phyloP scores from a whole-genome alignment of 2,888 invertebrate species.

The Brenthis hecate region DNA sequence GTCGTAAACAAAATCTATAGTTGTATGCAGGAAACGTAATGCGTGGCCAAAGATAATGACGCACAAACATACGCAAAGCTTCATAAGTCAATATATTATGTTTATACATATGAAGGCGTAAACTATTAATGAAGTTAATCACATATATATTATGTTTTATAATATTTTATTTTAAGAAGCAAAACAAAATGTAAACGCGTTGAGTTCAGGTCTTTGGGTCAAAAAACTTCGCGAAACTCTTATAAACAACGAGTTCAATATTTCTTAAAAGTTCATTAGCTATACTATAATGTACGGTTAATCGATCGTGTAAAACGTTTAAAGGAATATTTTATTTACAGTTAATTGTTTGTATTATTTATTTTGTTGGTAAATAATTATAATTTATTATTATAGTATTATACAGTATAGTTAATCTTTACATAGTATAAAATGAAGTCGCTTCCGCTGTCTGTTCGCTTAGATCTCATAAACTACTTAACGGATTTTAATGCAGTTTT shows the following conservation, averaged over 20 bases:
- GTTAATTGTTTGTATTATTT: too few species aligned
- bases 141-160: neutral
- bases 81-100: neutral
- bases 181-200: conserved; percentile 2
- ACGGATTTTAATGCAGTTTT: too few species aligned
- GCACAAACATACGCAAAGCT: conserved; percentile 6
- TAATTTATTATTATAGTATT: too few species aligned
- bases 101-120: neutral
- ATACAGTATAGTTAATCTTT: too few species aligned
- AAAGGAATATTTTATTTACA: too few species aligned
- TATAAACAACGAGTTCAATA: conserved; percentile 6
- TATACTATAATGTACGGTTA: neutral
- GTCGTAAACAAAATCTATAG: too few species aligned
- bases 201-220: neutral
- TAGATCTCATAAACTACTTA: too few species aligned
- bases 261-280: too few species aligned
- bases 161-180: conserved; percentile 13
- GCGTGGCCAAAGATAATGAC: neutral
- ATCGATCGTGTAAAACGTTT: neutral
- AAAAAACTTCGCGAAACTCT: conserved; percentile 1
- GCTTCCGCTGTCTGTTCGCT: too few species aligned
- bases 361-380: too few species aligned
- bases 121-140: neutral
- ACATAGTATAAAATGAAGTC: too few species aligned
- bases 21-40: neutral